Evolutionary conservation across 1,140 invertebrate species (phyloP).

Genomic region (Drosophila navojoa): DNA sequence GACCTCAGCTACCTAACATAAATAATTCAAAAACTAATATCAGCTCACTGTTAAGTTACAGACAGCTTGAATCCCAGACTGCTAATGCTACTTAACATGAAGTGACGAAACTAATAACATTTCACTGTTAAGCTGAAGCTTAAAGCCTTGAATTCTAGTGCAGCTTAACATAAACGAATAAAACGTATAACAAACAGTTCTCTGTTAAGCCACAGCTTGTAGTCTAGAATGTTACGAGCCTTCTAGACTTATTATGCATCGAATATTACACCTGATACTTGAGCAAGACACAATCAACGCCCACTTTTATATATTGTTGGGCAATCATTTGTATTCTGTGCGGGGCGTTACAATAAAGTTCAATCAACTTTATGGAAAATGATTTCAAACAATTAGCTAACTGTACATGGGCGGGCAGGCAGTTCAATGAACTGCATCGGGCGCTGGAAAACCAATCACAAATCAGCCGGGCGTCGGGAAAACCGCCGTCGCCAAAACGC

Average conservation of each 20-base stretch:
- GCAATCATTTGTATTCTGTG: slow-evolving; percentile 58
- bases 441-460: slow-evolving; percentile 73
- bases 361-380: slow-evolving; percentile 62
- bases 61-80: too few species aligned
- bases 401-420: slow-evolving; percentile 30
- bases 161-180: background rate
- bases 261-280: background rate
- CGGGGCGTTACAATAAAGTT: slow-evolving; percentile 50
- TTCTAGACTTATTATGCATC: background rate
- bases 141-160: too few species aligned
- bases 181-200: background rate
- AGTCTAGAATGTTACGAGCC: background rate
- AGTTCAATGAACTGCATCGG: slow-evolving; percentile 63
- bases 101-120: too few species aligned
- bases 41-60: too few species aligned
- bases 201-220: background rate
- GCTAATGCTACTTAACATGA: too few species aligned
- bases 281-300: background rate
- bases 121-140: too few species aligned
- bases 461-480: slow-evolving; percentile 58
- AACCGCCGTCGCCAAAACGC: slow-evolving; percentile 68
- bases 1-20: too few species aligned
- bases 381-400: slow-evolving; percentile 74
- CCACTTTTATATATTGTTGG: background rate
- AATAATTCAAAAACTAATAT: too few species aligned